phyloP scores from a whole-genome alignment of 2,113 vertebrate genomes.

The Ciconia stormi region DNA sequence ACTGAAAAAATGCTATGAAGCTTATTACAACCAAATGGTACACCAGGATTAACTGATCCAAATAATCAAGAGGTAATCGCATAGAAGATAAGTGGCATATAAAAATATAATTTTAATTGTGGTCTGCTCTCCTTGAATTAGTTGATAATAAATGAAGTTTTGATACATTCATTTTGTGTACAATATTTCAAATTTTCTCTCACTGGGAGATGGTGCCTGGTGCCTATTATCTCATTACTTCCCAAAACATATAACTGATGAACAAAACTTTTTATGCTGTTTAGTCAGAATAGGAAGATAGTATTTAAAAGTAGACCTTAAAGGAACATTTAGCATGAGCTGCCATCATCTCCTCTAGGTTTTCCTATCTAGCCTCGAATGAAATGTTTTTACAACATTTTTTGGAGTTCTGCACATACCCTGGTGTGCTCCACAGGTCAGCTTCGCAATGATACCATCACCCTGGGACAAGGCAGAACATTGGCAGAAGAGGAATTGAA shows the following conservation, averaged over 20 bases:
- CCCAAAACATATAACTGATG: not conserved
- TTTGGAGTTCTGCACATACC: not conserved
- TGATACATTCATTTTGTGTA: not conserved
- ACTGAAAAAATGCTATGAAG: slow-evolving; percentile 21
- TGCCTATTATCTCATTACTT: not conserved
- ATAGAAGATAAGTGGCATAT: not conserved
- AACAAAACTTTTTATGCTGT: not conserved
- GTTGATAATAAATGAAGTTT: not conserved
- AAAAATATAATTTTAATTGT: not conserved
- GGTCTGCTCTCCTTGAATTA: not conserved
- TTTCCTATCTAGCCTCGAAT: not conserved
- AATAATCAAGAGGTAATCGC: not conserved
- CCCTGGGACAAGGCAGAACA: not conserved
- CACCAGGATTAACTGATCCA: slow-evolving; percentile 8
- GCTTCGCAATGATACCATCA: not conserved
- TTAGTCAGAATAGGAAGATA: not conserved
- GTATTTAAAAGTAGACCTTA: not conserved
- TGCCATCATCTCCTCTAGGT: not conserved
- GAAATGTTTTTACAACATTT: not conserved
- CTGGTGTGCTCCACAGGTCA: not conserved
- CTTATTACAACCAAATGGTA: slow-evolving; percentile 7
- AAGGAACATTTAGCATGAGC: not conserved
- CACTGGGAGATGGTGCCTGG: not conserved
- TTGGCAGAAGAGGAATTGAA: not conserved
- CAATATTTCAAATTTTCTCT: not conserved